A percentile compares a stretch with the other conserved stretches of the same genome.
These are phyloP conservation scores for Sitobion miscanthi DNA, from an alignment of 1,140 invertebrate genomes.

Conservation along the genomic window DNA sequence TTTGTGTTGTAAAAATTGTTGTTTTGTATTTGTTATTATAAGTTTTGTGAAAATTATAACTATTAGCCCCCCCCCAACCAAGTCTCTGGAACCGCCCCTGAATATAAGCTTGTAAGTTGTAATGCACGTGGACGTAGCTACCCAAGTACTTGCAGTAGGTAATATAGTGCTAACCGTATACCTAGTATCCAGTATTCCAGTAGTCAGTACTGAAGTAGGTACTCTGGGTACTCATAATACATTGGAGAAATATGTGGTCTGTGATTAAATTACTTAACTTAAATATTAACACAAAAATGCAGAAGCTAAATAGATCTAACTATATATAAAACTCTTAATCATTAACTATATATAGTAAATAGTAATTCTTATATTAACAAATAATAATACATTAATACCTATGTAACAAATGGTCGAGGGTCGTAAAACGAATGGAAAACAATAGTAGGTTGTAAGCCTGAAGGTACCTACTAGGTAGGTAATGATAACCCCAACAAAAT, in stretches of 20 bases:
- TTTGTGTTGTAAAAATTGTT: too few relatives aligned
- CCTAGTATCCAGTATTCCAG: too few relatives aligned
- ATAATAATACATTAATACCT: not conserved
- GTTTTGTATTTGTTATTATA: too few relatives aligned
- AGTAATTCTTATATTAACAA: not conserved
- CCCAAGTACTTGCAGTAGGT: too few relatives aligned
- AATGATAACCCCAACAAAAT: conserved; percentile 11
- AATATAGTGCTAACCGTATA: too few relatives aligned
- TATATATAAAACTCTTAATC: not conserved
- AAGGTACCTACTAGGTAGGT: not conserved
- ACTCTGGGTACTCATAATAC: too few relatives aligned
- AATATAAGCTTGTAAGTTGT: not conserved
- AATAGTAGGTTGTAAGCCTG: not conserved
- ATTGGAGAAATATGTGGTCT: too few relatives aligned
- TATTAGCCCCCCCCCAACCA: too few relatives aligned
- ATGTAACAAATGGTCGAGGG: not conserved
- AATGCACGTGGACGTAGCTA: too few relatives aligned
- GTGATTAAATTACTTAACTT: not conserved
- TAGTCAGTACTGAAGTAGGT: too few relatives aligned
- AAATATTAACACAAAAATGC: not conserved
- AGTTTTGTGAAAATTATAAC: too few relatives aligned
- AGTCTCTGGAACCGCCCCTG: too few relatives aligned
- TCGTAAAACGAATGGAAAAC: not conserved
- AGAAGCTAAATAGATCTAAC: not conserved
- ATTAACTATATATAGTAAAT: not conserved